Percentiles rank a stretch among this genome's conserved stretches.
These are phyloP conservation scores for Cerastis leucographa DNA, from an alignment of 2,888 invertebrate species.

Conservation along the genomic window DNA sequence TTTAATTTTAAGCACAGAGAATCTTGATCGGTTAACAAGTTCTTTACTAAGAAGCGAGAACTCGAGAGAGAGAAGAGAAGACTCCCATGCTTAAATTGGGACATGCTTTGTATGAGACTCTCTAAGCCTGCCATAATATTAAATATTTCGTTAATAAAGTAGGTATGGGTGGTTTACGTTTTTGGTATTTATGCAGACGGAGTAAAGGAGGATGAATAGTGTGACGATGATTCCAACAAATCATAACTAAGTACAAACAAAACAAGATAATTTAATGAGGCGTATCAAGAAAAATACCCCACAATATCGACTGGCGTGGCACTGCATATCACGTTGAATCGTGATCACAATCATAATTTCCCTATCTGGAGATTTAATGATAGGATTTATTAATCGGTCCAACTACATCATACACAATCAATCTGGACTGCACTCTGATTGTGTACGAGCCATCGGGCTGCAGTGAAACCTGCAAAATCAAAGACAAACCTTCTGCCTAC, in stretches of 20 bases:
- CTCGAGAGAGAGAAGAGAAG: neutral
- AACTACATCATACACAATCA: slow-evolving; percentile 24
- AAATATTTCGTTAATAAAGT: neutral
- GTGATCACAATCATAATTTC: slow-evolving; percentile 27
- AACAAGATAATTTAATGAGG: neutral
- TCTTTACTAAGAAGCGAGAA: neutral
- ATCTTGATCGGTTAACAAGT: neutral
- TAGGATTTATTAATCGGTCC: slow-evolving; percentile 22
- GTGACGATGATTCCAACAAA: neutral
- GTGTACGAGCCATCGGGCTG: neutral
- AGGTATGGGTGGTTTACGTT: neutral
- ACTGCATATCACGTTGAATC: neutral
- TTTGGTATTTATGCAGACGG: neutral
- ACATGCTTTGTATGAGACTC: neutral
- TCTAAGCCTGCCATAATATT: too few species aligned
- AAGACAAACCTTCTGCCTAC: neutral
- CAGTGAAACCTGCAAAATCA: neutral
- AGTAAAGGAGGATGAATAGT: neutral
- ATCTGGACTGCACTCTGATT: slow-evolving; percentile 11
- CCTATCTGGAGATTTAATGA: slow-evolving; percentile 32
- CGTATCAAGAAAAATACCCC: neutral
- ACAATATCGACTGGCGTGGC: neutral
- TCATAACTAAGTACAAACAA: neutral
- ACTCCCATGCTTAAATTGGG: neutral
- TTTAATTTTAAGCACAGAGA: neutral